Percentiles rank a stretch among this genome's conserved stretches.
These are phyloP conservation scores for Odiellus spinosus DNA, from an alignment of 2,888 invertebrate species.

Conservation along the genomic window DNA sequence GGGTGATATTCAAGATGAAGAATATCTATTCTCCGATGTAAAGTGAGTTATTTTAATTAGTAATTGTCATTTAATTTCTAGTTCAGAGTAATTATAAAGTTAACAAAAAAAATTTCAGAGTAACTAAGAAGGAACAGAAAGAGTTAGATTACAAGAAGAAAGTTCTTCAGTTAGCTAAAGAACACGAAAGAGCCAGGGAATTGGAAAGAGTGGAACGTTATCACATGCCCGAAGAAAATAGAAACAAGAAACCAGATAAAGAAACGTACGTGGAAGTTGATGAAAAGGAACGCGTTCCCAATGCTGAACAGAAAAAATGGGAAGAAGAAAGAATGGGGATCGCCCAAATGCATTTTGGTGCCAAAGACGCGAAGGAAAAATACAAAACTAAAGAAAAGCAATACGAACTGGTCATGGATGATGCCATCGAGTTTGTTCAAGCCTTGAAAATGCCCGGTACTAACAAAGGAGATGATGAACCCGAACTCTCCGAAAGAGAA, in stretches of 20 bases:
- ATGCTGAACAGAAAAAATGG: slow-evolving; percentile 65
- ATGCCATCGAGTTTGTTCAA: slow-evolving; percentile 95
- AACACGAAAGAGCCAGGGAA: slow-evolving; percentile 87
- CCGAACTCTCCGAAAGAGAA: slow-evolving; percentile 47
- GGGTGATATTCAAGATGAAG: slow-evolving; percentile 87
- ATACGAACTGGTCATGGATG: slow-evolving; percentile 83
- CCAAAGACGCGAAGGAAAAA: slow-evolving; percentile 52
- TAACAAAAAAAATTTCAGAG: too few relatives aligned
- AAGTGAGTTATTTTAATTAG: slow-evolving; percentile 42
- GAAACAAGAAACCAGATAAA: slow-evolving; percentile 11
- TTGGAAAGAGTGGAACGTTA: slow-evolving; percentile 83
- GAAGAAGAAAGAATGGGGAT: slow-evolving; percentile 91
- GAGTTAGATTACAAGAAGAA: slow-evolving; percentile 82
- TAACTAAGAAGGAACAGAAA: slow-evolving; percentile 67
- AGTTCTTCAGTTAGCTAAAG: slow-evolving; percentile 72
- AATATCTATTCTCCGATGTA: slow-evolving; percentile 77
- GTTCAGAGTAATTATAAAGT: too few relatives aligned
- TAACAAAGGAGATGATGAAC: slow-evolving; percentile 35
- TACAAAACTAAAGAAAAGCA: slow-evolving; percentile 42
- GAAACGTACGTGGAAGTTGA: slow-evolving; percentile 57
- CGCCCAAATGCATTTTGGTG: slow-evolving; percentile 82
- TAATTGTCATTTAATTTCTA: not conserved
- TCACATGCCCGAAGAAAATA: slow-evolving; percentile 66
- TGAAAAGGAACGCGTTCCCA: slow-evolving; percentile 52
- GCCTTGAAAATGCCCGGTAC: slow-evolving; percentile 36